Evolutionary conservation across 2,113 vertebrate genomes (phyloP), one percentile per base, ranked within the genome.

Genomic region (Probosciger aterrimus): DNA sequence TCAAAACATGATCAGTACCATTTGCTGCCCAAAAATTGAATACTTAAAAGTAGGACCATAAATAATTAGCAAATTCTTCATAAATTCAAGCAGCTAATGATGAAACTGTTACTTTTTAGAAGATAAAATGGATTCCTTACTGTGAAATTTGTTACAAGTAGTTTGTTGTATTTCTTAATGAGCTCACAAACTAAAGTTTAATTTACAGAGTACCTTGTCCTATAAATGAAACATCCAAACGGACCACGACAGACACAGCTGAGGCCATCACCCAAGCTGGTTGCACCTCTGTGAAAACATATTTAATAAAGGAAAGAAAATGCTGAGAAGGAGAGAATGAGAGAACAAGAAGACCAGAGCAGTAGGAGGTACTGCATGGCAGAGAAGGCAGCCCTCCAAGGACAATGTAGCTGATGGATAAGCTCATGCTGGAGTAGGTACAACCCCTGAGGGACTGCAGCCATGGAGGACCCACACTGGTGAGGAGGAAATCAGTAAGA

Each of bases 391-490:
- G 7, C 10, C 1, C 10, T 24, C 53, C 6, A 37, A 24, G 47
- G 19, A 24, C 52, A 28, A 12, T 3, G 22, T 0, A 18, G 60
- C 8, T 0, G 0, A 5, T 5, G 24, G 18, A 25, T 7, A 63
- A 63, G 6, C 7, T 39, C 31, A 20, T 14, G 43, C 15, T 24
- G 63, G 44, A 81, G 73, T 24, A 44, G 41, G 14, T 22, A 12
- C 18, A 37, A 19, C 28, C 37, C 18, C 16, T 47, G 31, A 55
- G 30, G 17, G 63, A 16, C 53, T 14, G 43, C 2, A 0, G 16
- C 46, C 31, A 5, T 11, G 46, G 15, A 44, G 7, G 27, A 55
- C 11, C 9, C 31, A 31, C 23, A 8, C 3, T 14, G 11, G 28
- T 28, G 62, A 90, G 63, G 10, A n/a, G 24, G 6, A 80, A 57